phyloP scores from a whole-genome alignment of 2,113 vertebrate species.

The Brienomyrus brachyistius region DNA sequence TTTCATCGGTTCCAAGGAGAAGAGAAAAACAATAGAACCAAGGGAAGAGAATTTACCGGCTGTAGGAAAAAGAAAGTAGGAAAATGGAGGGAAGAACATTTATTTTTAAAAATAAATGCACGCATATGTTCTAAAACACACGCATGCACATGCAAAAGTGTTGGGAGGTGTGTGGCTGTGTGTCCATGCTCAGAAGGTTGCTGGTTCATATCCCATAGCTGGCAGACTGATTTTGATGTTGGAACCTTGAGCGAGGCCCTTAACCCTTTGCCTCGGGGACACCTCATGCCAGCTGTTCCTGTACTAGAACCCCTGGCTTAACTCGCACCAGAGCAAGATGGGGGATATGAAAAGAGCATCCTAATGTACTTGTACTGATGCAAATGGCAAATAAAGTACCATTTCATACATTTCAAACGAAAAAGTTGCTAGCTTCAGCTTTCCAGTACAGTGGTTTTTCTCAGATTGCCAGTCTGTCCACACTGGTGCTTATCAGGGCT shows the following conservation, averaged over 20 bases:
- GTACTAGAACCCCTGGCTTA: neutral
- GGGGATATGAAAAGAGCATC: too few species aligned
- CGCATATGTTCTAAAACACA: neutral
- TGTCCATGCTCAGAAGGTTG: neutral
- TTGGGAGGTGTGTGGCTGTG: neutral
- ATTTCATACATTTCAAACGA: neutral
- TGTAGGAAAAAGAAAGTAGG: neutral
- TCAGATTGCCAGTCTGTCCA: neutral
- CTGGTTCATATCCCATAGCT: neutral
- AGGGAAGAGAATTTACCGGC: neutral
- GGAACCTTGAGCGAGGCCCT: neutral
- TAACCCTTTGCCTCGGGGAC: neutral
- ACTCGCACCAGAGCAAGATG: neutral
- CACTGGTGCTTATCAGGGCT: neutral
- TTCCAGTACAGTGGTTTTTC: neutral
- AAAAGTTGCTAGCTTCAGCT: neutral
- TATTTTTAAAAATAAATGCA: neutral
- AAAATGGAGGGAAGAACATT: neutral
- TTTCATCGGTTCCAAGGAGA: neutral
- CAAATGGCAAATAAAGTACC: neutral
- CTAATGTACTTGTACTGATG: too few species aligned
- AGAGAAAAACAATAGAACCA: neutral
- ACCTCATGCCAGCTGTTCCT: neutral
- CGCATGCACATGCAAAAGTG: neutral
- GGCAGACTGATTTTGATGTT: neutral